Evolutionary conservation across 2,797 vertebrate genomes (phyloP).

Genomic region (Xenentodon cancila): DNA sequence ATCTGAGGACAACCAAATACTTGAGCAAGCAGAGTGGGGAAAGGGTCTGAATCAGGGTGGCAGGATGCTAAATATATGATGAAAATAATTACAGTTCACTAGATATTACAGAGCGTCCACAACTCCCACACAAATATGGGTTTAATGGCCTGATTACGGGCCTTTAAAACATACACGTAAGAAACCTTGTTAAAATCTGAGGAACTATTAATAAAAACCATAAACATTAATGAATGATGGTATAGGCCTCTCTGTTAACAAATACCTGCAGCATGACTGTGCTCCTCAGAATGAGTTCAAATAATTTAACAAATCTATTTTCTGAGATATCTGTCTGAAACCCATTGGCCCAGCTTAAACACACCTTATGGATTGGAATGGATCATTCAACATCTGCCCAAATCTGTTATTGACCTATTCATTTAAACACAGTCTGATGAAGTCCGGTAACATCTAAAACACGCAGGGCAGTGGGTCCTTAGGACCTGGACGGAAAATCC

Average conservation of each 20-base stretch:
- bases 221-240: neutral
- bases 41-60: slow-evolving; percentile 25
- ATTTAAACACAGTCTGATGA: no score
- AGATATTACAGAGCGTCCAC: slow-evolving; percentile 6
- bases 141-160: neutral
- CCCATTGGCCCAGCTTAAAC: neutral
- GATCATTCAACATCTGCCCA: no score
- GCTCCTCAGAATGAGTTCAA: slow-evolving; percentile 7
- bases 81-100: slow-evolving; percentile 4
- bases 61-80: slow-evolving; percentile 4
- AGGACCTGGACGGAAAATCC: no score
- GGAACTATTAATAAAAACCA: neutral
- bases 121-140: neutral
- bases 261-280: neutral
- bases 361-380: neutral
- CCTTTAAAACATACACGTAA: neutral
- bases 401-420: no score
- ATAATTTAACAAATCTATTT: neutral
- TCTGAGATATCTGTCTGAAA: slow-evolving; percentile 2
- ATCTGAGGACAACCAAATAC: slow-evolving; percentile 34
- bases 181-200: neutral
- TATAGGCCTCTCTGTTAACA: neutral
- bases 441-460: no score
- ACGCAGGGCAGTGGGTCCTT: no score
- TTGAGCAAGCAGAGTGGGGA: slow-evolving; percentile 26